Base-by-base conservation (phyloP, 2,113 vertebrate species). In the Stegastes partitus region DNA sequence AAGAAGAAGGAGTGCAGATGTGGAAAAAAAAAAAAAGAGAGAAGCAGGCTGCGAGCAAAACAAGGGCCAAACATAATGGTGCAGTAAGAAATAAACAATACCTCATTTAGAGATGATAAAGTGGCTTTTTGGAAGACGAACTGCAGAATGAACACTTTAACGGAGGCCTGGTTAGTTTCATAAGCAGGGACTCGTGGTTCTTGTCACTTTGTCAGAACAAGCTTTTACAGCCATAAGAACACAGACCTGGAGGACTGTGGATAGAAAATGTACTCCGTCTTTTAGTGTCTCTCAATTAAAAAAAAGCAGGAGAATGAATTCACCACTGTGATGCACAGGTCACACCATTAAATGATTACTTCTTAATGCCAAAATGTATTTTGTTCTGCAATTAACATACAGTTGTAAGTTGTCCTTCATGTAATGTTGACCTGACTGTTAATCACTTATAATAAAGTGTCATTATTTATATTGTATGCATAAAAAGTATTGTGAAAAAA, bases 61-160 rank as follows among this genome's bases (percentile, higher is more conserved):
- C 14, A 45, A 68, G 69, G 68, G 47, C 19, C 69, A 74, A 57
- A 18, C 6, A 59, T 57, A 75, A 73, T 53, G 54, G 84, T 73
- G 79, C 59, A 11, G 25, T 21, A 22, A 77, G 10, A 34, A 67
- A 66, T 8, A 39, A 45, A 45, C 16, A 51, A 59, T 18, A 31
- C 4, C 14, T n/a, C 22, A 58, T 54, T 54, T 34, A 31, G 28
- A 54, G 4, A 63, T 71, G 62, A 67, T 50, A 64, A 73, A 53
- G 15, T 0, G 45, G 10, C 15, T 72, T 67, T 70, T 56, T 14
- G 16, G 11, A 10, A 9, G 25, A 55, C 21, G 51, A 69, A 72
- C 9, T 54, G 47, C 5, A 14, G 19, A 54, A 19, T 34, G 49
- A 45, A 47, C 15, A 16, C 11, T 18, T 5, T 21, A 1, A 69